A percentile compares a stretch with the other conserved stretches of the same genome.
phyloP scores from a whole-genome alignment of 2,888 invertebrate species.

The Petrolisthes cinctipes region DNA sequence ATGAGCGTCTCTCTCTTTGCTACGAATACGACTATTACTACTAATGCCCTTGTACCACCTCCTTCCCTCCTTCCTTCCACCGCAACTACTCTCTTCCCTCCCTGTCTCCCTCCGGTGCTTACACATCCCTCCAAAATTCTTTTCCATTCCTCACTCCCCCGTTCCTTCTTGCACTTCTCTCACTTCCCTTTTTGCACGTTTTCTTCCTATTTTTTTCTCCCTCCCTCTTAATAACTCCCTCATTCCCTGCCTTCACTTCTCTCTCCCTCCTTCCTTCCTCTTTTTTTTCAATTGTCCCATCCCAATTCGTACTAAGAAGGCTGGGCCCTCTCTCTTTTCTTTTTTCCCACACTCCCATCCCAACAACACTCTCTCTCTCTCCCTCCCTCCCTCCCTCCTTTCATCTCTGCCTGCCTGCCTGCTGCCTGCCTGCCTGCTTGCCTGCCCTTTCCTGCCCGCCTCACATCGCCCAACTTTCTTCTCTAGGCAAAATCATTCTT shows the following conservation, averaged over 20 bases:
- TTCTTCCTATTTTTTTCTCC: neutral
- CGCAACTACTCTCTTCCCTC: too few species aligned
- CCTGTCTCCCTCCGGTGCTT: neutral
- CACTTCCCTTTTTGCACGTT: neutral
- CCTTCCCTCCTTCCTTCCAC: too few species aligned
- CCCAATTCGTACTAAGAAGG: neutral
- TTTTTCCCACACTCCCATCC: neutral
- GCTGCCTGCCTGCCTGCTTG: neutral
- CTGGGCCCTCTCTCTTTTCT: neutral
- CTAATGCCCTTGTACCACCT: too few species aligned
- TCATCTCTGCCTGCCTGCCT: neutral
- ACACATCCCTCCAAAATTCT: neutral
- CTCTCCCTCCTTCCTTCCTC: neutral
- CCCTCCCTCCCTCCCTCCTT: neutral
- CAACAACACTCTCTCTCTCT: neutral
- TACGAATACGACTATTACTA: too few species aligned
- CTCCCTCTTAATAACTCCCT: neutral
- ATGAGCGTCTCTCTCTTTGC: too few species aligned
- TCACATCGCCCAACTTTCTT: neutral
- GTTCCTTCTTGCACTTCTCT: neutral
- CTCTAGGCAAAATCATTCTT: neutral
- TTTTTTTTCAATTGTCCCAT: neutral
- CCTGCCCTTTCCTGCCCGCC: neutral
- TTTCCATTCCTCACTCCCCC: neutral
- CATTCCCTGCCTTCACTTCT: neutral